These are phyloP conservation scores for Lasioglossum oenotherae DNA, from an alignment of 2,888 invertebrate species.

Conservation along the genomic window DNA sequence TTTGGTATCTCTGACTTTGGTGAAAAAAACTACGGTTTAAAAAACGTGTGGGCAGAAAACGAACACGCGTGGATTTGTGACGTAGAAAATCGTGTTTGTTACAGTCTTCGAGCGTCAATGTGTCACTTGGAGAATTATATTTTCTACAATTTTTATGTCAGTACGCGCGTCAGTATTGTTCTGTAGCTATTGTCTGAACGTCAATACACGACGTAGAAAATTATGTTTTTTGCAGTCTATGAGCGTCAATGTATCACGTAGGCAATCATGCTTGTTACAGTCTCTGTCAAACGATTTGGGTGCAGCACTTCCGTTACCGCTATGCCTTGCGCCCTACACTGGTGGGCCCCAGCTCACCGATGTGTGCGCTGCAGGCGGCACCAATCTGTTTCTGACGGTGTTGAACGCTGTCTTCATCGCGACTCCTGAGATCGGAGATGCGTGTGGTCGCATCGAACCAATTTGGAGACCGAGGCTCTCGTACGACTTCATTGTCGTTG, in stretches of 20 bases:
- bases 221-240: background rate
- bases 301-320: too few species aligned
- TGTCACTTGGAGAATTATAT: too few species aligned
- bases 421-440: constrained; percentile 72
- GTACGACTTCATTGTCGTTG: constrained; percentile 89
- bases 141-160: too few species aligned
- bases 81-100: too few species aligned
- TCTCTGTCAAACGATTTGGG: background rate
- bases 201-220: background rate
- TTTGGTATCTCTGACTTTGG: too few species aligned
- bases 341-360: constrained; percentile 70
- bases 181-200: too few species aligned
- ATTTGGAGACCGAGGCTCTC: constrained; percentile 79
- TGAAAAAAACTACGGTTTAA: too few species aligned
- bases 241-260: background rate
- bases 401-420: constrained; percentile 67
- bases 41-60: too few species aligned
- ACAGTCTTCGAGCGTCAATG: too few species aligned
- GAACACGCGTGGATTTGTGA: too few species aligned
- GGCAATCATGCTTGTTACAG: background rate
- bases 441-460: constrained; percentile 86
- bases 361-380: constrained; percentile 64
- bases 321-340: constrained; percentile 64
- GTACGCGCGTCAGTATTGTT: too few species aligned
- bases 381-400: constrained; percentile 67